Evolutionary conservation across 2,797 vertebrate species (phyloP), one percentile per base, ranked within the genome.

Genomic region (Echiichthys vipera): DNA sequence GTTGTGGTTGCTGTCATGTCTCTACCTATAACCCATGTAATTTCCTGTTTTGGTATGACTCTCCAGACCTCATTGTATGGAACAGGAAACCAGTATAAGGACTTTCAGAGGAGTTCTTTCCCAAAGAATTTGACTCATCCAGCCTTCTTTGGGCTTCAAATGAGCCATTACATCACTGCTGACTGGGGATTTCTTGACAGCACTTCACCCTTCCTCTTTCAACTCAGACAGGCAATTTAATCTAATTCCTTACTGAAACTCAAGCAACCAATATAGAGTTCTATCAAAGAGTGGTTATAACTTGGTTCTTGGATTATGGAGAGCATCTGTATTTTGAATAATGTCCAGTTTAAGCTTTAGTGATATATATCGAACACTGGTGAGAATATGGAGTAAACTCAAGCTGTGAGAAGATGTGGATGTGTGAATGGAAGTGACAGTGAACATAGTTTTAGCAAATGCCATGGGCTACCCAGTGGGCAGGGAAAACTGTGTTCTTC

Each of bases 1-100:
- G 69, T 56, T 69, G 32, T 68, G 56, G 68, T 64, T 54, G 36
- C 42, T 53, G 20, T 71, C 39, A 53, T 20, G 27, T 54, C 43
- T 78, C 56, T 65, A 69, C 59, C 78, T n/a, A 24, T 65, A 14
- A 10, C 45, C 54, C 40, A 2, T 57, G 75, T 36, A 55, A 83
- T 80, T 89, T 93, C 91, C 90, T 92, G 88, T 92, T 92, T 85
- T 86, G 74, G 45, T 74, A 59, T 63, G 61, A 54, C 32, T 69
- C 22, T 54, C 2, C 22, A 82, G 77, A 74, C 29, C 29, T 75
- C 75, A 80, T 82, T 90, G 83, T 89, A 69, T 84, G 40, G 29
- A 42, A 78, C 77, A 85, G 88, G 91, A 93, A 93, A 83, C 78
- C 71, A 69, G 63, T 32, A 65, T 47, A 84, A 89, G 84, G 89